A percentile compares a stretch with the other conserved stretches of the same genome.
Evolutionary conservation across 2,113 vertebrate genomes (phyloP).

Genomic region (Chaetodon trifascialis): DNA sequence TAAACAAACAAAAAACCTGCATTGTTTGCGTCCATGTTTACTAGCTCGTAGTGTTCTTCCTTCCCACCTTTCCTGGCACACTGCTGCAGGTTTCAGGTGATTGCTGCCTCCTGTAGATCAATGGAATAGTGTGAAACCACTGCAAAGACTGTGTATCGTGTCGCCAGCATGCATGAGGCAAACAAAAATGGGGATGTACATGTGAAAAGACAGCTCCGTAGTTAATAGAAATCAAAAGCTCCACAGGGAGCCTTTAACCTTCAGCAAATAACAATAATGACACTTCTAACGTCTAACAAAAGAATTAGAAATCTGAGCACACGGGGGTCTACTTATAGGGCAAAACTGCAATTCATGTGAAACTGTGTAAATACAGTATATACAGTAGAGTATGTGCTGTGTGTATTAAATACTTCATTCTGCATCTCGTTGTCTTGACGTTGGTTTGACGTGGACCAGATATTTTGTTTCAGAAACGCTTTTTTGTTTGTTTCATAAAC

Average conservation of each 20-base stretch:
- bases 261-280: neutral
- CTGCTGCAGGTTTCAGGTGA: neutral
- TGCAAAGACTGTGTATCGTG: too few species aligned
- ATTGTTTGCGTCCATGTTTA: neutral
- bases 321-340: neutral
- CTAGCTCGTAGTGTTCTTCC: neutral
- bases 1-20: neutral
- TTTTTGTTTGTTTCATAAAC: constrained; percentile 21
- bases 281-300: neutral
- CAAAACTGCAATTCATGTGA: neutral
- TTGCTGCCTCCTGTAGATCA: constrained; percentile 28
- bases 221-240: neutral
- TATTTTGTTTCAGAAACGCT: neutral
- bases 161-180: neutral
- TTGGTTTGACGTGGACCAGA: neutral
- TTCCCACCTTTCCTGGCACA: neutral
- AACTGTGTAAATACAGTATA: neutral
- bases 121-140: neutral
- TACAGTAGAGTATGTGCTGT: neutral
- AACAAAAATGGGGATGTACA: neutral
- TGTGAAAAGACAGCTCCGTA: neutral
- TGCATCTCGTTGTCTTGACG: constrained; percentile 2
- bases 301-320: neutral
- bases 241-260: constrained; percentile 5
- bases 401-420: neutral